Conservation (phyloP, 2,888 invertebrate species). For the Coelinius sp. region DNA sequence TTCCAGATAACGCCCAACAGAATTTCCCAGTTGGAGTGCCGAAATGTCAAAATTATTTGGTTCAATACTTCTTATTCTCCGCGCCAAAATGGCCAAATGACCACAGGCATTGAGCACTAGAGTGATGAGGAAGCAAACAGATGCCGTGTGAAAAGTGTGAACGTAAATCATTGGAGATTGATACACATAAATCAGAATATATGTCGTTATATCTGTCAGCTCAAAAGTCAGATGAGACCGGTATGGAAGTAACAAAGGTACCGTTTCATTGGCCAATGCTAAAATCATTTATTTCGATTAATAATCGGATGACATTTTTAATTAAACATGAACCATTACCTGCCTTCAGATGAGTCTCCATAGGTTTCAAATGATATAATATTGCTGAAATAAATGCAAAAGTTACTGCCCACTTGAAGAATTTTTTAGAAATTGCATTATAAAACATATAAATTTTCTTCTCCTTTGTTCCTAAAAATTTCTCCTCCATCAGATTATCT, state of each 20-base stretch:
- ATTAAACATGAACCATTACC: conserved; percentile 29
- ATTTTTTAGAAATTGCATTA: conserved; percentile 38
- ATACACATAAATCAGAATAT: conserved; percentile 39
- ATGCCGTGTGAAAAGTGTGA: conserved; percentile 40
- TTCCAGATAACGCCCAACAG: conserved; percentile 30
- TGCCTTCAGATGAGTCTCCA: conserved; percentile 37
- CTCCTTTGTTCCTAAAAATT: conserved; percentile 31
- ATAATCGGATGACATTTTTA: not conserved
- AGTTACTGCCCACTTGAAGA: conserved; percentile 36
- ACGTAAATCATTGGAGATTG: conserved; percentile 44
- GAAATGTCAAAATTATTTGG: not conserved
- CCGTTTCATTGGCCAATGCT: conserved; percentile 36
- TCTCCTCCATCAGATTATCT: conserved; percentile 20
- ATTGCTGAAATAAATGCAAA: conserved; percentile 30
- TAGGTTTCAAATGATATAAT: conserved; percentile 38
- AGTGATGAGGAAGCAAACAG: conserved; percentile 42
- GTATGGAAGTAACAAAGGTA: conserved; percentile 40
- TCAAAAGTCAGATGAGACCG: conserved; percentile 39
- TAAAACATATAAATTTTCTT: conserved; percentile 41
- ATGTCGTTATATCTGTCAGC: conserved; percentile 39
- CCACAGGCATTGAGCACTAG: conserved; percentile 41
- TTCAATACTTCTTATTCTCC: conserved; percentile 35
- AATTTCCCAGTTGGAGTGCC: conserved; percentile 21
- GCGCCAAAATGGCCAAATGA: conserved; percentile 40
- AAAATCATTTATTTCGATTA: not conserved